Evolutionary conservation across 2,797 vertebrate genomes (phyloP).

Genomic region (Discoglossus pictus): DNA sequence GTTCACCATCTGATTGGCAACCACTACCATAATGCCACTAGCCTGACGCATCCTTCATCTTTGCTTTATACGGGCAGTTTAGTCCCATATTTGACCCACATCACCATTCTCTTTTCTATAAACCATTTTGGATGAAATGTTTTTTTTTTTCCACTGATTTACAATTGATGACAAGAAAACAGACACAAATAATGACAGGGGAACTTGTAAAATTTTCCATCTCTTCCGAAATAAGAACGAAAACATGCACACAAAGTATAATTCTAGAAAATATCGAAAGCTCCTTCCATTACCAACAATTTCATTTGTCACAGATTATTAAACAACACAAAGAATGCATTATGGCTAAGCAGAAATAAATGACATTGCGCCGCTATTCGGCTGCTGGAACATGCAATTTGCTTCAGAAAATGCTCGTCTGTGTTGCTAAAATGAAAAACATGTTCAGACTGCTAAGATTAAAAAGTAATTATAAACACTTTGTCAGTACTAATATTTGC

Average conservation of each 20-base stretch:
- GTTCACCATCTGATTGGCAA: too few species aligned
- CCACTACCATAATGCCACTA: too few species aligned
- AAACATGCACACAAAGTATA: conserved; percentile 37
- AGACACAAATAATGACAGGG: conserved; percentile 33
- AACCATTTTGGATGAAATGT: too few species aligned
- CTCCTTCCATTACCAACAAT: conserved; percentile 46
- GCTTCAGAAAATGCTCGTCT: conserved; percentile 53
- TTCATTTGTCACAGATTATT: conserved; percentile 56
- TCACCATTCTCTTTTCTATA: too few species aligned
- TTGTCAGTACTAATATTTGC: conserved; percentile 65
- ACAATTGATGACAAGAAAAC: background rate
- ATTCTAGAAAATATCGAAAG: conserved; percentile 28
- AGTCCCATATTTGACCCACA: too few species aligned
- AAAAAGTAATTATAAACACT: conserved; percentile 64
- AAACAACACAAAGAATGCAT: conserved; percentile 53
- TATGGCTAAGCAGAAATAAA: conserved; percentile 53
- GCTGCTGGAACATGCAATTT: conserved; percentile 51
- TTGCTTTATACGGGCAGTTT: too few species aligned
- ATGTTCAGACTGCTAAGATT: conserved; percentile 60
- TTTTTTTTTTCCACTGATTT: conserved; percentile 20
- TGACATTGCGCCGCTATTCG: conserved; percentile 52
- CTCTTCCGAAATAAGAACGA: conserved; percentile 24
- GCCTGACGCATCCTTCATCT: too few species aligned
- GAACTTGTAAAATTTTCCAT: conserved; percentile 3
- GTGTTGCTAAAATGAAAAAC: conserved; percentile 51